Base-by-base conservation (phyloP, 2,888 invertebrate genomes). In the Neoscelio sp. region DNA sequence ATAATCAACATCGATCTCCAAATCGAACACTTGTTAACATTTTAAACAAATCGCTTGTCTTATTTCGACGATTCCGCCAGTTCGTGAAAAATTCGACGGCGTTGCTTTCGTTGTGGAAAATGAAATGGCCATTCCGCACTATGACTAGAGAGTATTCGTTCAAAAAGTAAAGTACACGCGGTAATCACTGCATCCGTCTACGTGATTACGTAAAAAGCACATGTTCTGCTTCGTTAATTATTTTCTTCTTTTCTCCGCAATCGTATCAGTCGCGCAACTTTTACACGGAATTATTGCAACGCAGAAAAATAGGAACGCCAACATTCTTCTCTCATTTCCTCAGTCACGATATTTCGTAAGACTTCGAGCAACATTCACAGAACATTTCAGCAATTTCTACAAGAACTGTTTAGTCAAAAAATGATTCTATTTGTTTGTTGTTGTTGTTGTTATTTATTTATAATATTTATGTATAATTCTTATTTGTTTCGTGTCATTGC, bases 251-350 rank as follows among this genome's bases (percentile, higher is more conserved):
- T n/a, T n/a, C 26, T 64, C 62, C 35, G 56, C 48, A 56, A 46
- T 64, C 56, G 40, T 50, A 26, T 58, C 78, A 78, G 42, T 73
- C 78, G 62, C 67, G 30, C 78, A 78, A 50, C 40, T 60, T 46
- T 35, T 60, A 60, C 50, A 67, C 52, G 44, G 17, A 70, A 77
- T 77, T 56, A 64, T n/a, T n/a, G n/a, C 62, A 62, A 65, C 40
- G 77, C 54, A 65, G 67, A 75, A 62, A 75, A 67, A 75, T 67
- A 67, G 67, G 65, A 65, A 75, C 74, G 64, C 46, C 44, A 62
- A 64, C 73, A 73, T 60, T 65, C 65, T 26, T 42, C n/a, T n/a
- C 48, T 35, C 56, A 44, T 46, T 64, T 54, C 20, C n/a, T n/a
- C n/a, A n/a, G 26, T 68, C 33, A 10, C 35, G 6, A 26, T 30